Evolutionary conservation across 2,888 invertebrate species (phyloP).

Genomic region (Allygus modestus): DNA sequence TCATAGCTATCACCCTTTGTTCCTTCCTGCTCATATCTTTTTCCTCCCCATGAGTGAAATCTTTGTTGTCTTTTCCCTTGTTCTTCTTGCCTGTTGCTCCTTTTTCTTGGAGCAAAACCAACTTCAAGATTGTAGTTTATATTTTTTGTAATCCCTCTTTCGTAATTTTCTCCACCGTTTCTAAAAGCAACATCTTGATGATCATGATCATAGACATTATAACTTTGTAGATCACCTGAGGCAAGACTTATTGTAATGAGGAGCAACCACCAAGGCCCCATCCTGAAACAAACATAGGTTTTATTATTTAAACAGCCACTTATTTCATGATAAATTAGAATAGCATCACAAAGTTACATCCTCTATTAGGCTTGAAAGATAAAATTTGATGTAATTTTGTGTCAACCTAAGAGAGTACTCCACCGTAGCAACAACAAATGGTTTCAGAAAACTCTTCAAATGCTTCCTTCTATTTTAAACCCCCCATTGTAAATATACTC

Average conservation of each 20-base stretch:
- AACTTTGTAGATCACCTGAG: neutral
- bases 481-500: no score
- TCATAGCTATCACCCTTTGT: neutral
- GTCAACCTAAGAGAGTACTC: no score
- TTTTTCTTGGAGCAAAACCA: conserved; percentile 33
- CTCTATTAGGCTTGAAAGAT: no score
- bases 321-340: no score
- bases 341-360: no score
- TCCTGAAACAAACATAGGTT: conserved; percentile 45
- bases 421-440: no score
- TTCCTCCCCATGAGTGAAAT: conserved; percentile 60
- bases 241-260: conserved; percentile 38
- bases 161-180: neutral
- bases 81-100: conserved; percentile 3
- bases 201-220: neutral
- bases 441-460: no score
- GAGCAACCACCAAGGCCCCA: conserved; percentile 45
- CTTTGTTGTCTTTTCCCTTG: conserved; percentile 48
- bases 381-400: no score
- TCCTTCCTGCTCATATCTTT: neutral
- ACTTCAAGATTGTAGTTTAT: neutral
- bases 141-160: no score
- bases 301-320: no score
- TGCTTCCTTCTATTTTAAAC: no score
- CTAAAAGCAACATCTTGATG: neutral